These are phyloP conservation scores for Spatula clypeata DNA, from an alignment of 2,797 vertebrate species.

Conservation along the genomic window DNA sequence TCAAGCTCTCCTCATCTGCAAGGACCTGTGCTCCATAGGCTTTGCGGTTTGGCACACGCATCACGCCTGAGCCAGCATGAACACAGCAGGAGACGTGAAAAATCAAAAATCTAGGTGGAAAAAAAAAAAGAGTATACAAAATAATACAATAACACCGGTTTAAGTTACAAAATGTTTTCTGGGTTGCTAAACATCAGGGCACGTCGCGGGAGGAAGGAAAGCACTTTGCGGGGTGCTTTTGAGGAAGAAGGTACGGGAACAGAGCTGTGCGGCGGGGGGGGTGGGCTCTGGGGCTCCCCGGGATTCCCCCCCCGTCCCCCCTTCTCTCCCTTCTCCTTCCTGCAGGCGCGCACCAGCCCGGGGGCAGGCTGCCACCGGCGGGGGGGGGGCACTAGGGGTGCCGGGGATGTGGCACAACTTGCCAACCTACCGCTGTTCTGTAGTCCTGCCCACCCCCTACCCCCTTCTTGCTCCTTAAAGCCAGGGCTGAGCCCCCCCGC, in stretches of 20 bases:
- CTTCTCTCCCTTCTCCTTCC: no score
- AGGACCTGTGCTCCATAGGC: slow-evolving; percentile 4
- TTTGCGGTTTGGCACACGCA: slow-evolving; percentile 22
- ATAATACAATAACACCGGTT: neutral
- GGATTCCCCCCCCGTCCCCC: neutral
- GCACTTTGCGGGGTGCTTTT: neutral
- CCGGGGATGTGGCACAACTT: no score
- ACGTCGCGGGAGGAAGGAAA: neutral
- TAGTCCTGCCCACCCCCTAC: no score
- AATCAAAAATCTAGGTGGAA: neutral
- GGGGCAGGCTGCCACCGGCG: neutral
- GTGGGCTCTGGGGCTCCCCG: no score
- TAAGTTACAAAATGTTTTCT: neutral
- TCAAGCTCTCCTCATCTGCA: slow-evolving; percentile 26
- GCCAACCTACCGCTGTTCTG: no score
- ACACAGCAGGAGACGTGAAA: neutral
- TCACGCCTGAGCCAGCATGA: neutral
- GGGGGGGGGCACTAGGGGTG: no score
- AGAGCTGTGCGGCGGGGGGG: neutral
- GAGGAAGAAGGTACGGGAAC: no score
- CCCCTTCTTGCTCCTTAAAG: neutral
- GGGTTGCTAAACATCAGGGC: neutral
- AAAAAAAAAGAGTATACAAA: neutral
- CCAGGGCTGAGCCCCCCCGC: neutral
- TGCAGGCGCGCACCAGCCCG: neutral